A percentile compares a stretch with the other conserved stretches of the same genome.
These are phyloP conservation scores for Dichetophora obliterata DNA, from an alignment of 2,888 invertebrate species.

Conservation along the genomic window DNA sequence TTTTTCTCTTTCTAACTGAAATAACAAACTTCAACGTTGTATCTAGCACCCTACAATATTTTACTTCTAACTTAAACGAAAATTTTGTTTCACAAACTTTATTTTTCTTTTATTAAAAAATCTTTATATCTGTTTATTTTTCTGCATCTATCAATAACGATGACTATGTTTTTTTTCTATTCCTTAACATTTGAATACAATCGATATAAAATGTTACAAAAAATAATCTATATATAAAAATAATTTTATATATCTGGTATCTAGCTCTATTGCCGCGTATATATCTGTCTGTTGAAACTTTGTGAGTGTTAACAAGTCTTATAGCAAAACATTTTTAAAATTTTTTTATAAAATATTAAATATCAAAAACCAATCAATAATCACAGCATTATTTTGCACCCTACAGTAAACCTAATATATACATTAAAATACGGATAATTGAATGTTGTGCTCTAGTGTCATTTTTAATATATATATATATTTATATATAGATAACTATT, in stretches of 20 bases:
- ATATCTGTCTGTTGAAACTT: slow-evolving; percentile 66
- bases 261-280: slow-evolving; percentile 70
- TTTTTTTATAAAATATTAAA: background rate
- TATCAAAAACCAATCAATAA: slow-evolving; percentile 36
- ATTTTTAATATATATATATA: no score
- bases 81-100: background rate
- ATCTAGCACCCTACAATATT: slow-evolving; percentile 8
- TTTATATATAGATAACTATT: slow-evolving; percentile 23
- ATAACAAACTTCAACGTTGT: slow-evolving; percentile 1
- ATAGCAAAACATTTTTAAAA: background rate
- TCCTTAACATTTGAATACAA: slow-evolving; percentile 27
- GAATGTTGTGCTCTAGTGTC: slow-evolving; percentile 31
- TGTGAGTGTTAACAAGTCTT: background rate
- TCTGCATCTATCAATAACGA: slow-evolving; percentile 68
- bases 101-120: slow-evolving; percentile 25
- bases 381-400: slow-evolving; percentile 41
- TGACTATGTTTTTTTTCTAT: slow-evolving; percentile 64
- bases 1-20: background rate
- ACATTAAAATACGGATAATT: slow-evolving; percentile 20
- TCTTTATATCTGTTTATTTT: slow-evolving; percentile 49
- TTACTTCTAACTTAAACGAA: background rate
- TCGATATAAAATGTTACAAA: slow-evolving; percentile 41
- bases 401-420: slow-evolving; percentile 18
- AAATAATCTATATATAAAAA: slow-evolving; percentile 37
- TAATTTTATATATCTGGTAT: slow-evolving; percentile 43